Base-by-base conservation (phyloP, 1,140 invertebrate species). In the Chionoecetes opilio region DNA sequence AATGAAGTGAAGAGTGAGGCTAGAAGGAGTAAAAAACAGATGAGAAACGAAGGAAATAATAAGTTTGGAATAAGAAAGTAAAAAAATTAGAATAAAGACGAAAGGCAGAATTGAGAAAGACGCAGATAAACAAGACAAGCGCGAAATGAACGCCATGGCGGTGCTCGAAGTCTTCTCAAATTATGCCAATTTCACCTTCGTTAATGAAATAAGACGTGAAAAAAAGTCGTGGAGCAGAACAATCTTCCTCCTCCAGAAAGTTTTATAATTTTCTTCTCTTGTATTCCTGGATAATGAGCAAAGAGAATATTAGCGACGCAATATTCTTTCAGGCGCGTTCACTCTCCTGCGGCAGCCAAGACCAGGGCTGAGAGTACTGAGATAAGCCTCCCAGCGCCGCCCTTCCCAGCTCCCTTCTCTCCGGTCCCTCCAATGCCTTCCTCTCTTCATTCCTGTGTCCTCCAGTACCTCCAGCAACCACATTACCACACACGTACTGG, bases 41-140 rank as follows among this genome's bases (percentile, higher is more conserved):
- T 5, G 41, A 46, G 63, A n/a, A n/a, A 75, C 6, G 8, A 75
- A n/a, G n/a, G n/a, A 75, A 75, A 75, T n/a, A n/a, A n/a, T 75
- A 1, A n/a, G 63, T n/a, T 26, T 75, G 63, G 2, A 21, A 21
- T 11, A n/a, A n/a, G 63, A 21, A n/a, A n/a, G 21, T 11, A 53
- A n/a, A n/a, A 8, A n/a, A n/a, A 75, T 75, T 26, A 75, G n/a
- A 8, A n/a, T 14, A 26, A 63, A 75, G 21, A 75, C 8, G 26
- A 75, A 75, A 75, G n/a, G n/a, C 26, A 75, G n/a, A 75, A n/a
- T n/a, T n/a, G 26, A 75, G 63, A 75, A 75, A n/a, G 63, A 75
- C 63, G n/a, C 11, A 75, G 21, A n/a, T 26, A n/a, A n/a, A 75
- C 21, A 75, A n/a, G 21, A 75, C 6, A n/a, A 26, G 21, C 6